A percentile compares a stretch with the other conserved stretches of the same genome.
Conservation (phyloP, 2,888 invertebrate species). For the Suillia variegata region DNA sequence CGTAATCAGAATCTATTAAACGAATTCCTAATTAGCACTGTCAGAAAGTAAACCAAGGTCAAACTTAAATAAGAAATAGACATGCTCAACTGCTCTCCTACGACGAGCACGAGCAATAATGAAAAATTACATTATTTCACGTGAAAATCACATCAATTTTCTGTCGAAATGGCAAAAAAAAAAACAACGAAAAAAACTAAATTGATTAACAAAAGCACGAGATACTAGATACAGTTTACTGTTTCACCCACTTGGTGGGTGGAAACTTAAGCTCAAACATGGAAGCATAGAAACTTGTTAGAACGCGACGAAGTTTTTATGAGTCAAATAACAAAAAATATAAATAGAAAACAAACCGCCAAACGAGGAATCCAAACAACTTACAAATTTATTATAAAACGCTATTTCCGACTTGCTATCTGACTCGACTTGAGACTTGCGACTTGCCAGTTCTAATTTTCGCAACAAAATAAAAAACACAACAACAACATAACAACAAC, state of each 20-base stretch:
- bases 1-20: too few species aligned
- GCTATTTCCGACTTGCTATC: neutral
- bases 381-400: too few species aligned
- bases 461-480: neutral
- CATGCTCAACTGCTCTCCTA: too few species aligned
- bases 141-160: slow-evolving; percentile 53
- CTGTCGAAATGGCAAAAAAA: slow-evolving; percentile 24
- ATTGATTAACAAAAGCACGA: slow-evolving; percentile 7
- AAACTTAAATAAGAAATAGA: too few species aligned
- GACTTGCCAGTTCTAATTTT: too few species aligned
- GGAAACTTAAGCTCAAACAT: too few species aligned
- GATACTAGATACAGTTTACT: neutral
- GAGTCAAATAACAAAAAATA: neutral
- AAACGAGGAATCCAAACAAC: too few species aligned
- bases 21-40: neutral
- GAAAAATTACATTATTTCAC: slow-evolving; percentile 43
- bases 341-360: too few species aligned
- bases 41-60: neutral
- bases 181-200: slow-evolving; percentile 6
- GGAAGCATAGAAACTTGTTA: slow-evolving; percentile 2
- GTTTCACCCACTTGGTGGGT: too few species aligned
- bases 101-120: too few species aligned
- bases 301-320: slow-evolving; percentile 15
- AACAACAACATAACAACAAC: neutral
- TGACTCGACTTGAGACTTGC: neutral